phyloP scores from a whole-genome alignment of 1,140 invertebrate genomes.

The Asobara japonica region DNA sequence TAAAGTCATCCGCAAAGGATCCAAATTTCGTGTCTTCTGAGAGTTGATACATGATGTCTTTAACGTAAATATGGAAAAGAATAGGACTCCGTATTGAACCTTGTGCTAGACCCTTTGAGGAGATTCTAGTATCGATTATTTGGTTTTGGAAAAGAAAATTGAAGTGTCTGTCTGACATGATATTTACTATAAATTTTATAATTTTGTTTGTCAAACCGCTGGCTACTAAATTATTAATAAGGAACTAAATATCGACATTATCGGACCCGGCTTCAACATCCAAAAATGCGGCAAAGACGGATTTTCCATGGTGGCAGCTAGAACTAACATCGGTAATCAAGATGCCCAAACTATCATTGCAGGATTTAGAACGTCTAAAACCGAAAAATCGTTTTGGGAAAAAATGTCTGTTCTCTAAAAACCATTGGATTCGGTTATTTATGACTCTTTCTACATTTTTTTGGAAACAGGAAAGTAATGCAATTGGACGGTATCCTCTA shows the following conservation, averaged over 20 bases:
- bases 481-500: constrained; percentile 29
- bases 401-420: constrained; percentile 15
- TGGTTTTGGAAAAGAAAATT: not conserved
- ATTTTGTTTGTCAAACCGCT: constrained; percentile 3
- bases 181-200: constrained; percentile 20
- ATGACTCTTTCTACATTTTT: constrained; percentile 37
- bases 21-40: not conserved
- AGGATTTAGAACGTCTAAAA: constrained; percentile 29
- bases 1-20: constrained; percentile 36
- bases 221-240: constrained; percentile 11
- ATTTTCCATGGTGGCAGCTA: not conserved
- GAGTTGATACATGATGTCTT: not conserved
- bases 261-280: constrained; percentile 34
- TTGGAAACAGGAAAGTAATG: constrained; percentile 9
- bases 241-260: constrained; percentile 17
- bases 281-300: constrained; percentile 11
- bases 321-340: constrained; percentile 5
- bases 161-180: constrained; percentile 11
- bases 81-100: constrained; percentile 33
- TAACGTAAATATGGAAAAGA: constrained; percentile 27
- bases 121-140: not conserved
- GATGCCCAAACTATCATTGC: constrained; percentile 11
- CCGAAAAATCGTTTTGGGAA: constrained; percentile 30
- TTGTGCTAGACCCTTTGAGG: constrained; percentile 28
- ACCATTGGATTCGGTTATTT: constrained; percentile 30